Evolutionary conservation across 2,797 vertebrate species (phyloP).

Genomic region (Ctenopoma multispine): DNA sequence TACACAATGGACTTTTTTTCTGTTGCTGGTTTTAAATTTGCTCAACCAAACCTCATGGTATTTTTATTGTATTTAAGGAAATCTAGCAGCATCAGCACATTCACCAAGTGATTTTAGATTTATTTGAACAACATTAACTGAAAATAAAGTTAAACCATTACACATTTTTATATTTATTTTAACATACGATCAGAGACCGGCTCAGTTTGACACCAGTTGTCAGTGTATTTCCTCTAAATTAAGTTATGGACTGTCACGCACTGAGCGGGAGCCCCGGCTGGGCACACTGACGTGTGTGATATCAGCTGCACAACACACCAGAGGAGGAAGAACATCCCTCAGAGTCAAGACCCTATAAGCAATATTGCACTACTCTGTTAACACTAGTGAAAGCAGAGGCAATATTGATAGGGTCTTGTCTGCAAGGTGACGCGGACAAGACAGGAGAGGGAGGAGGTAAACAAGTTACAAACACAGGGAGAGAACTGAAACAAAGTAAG

Average conservation of each 20-base stretch:
- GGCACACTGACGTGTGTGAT: neutral
- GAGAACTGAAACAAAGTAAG: neutral
- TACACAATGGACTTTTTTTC: no score
- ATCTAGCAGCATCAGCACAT: no score
- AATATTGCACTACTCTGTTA: slow-evolving; percentile 97
- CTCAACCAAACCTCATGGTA: no score
- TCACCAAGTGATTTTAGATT: no score
- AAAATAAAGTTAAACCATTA: no score
- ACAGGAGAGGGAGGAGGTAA: neutral
- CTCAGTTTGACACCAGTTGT: no score
- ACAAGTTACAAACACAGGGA: neutral
- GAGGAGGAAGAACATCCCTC: slow-evolving; percentile 75
- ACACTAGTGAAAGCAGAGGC: slow-evolving; percentile 92
- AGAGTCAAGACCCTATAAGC: slow-evolving; percentile 97
- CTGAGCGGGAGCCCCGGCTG: neutral
- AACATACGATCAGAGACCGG: neutral
- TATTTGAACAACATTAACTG: no score
- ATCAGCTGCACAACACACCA: slow-evolving; percentile 9
- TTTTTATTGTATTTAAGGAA: no score
- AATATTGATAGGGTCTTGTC: slow-evolving; percentile 96
- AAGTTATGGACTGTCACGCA: no score
- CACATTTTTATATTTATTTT: no score
- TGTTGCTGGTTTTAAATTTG: no score
- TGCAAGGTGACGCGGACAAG: slow-evolving; percentile 78
- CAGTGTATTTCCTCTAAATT: no score